Evolutionary conservation across 2,797 vertebrate genomes (phyloP), one percentile per base, ranked within the genome.

Genomic region (Catharus ustulatus): DNA sequence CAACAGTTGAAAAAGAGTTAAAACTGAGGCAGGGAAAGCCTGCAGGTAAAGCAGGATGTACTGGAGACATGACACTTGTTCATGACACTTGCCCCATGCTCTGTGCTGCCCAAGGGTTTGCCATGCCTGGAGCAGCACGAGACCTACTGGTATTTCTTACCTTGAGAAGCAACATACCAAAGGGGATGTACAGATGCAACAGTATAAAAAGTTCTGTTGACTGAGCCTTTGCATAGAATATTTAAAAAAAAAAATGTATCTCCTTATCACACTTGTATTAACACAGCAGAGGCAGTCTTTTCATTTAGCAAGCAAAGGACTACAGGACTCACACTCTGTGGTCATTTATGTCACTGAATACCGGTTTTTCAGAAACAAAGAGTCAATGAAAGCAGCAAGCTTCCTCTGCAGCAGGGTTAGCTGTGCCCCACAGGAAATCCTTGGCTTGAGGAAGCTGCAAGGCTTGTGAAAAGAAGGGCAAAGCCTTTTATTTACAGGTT

Each of bases 341-440:
- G 77, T 61, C 59, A 73, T 43, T 67, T 77, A 91, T 92, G 77
- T 71, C 88, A 84, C 74, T 84, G 45, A 95, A 36, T 11, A 86
- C 58, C 43, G 92, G 69, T 73, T 96, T 95, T 96, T 95, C 77
- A 86, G 75, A 94, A 97, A 95, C 85, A 87, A 73, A 69, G 84
- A 76, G 81, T 89, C 94, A 94, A 91, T 94, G 94, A 96, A 96
- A 94, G 89, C 74, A 96, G 80, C 78, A 62, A 63, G 78, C 76
- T 96, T 94, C 93, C 92, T 92, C 59, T 93, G 81, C 89, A 87
- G 77, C 81, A 96, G 88, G 85, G 95, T 96, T 96, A 96, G 90
- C 86, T 95, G 83, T 84, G 91, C 96, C 95, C 85, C 95, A 96
- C 75, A 97, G 95, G 96, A 96, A 97, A 97, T 90, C 64, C 69